Percentiles rank a stretch among this genome's conserved stretches.
phyloP scores from a whole-genome alignment of 2,888 invertebrate species.

The Nephrotoma guestfalica region DNA sequence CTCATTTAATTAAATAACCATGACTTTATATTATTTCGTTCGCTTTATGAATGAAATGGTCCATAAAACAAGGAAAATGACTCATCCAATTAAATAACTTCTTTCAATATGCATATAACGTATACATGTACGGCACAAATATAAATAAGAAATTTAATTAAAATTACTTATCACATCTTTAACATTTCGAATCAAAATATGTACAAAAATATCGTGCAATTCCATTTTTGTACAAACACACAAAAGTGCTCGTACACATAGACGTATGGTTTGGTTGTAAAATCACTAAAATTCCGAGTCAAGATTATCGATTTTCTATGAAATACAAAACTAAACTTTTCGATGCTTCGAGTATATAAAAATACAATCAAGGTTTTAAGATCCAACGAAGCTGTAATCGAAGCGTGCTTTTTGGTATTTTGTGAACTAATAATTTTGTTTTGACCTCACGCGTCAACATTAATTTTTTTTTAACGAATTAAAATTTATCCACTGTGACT shows the following conservation, averaged over 20 bases:
- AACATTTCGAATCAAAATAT: background rate
- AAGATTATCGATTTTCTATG: background rate
- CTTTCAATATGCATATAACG: background rate
- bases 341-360: background rate
- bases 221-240: background rate
- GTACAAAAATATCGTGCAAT: background rate
- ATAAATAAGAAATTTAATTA: background rate
- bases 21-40: background rate
- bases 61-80: background rate
- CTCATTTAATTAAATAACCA: background rate
- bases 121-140: background rate
- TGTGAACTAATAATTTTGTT: background rate
- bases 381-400: background rate
- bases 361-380: background rate
- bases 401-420: background rate
- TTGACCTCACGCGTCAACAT: background rate
- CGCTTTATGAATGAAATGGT: background rate
- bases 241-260: too few species aligned
- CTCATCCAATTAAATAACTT: background rate
- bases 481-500: background rate
- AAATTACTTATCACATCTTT: background rate
- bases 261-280: background rate
- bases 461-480: background rate
- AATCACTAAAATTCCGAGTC: background rate
- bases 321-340: background rate